Evolutionary conservation across 2,888 invertebrate genomes (phyloP), one percentile per base, ranked within the genome.

Genomic region (Lasioglossum leucozonium): DNA sequence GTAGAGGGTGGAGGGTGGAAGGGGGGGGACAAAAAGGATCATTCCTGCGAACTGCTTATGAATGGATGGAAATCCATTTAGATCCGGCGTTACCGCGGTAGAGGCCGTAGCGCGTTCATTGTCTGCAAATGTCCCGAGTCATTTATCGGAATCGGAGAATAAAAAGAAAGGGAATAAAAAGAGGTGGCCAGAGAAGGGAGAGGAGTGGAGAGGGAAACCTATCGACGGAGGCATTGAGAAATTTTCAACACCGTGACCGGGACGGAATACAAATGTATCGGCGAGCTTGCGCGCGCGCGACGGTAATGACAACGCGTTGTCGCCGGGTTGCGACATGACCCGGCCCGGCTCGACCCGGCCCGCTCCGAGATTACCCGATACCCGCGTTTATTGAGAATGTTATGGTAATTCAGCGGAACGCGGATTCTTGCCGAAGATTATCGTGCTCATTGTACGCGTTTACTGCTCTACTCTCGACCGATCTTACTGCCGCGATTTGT

Each of bases 351-450:
- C 58, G 13, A 16, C 58, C 47, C 67, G 62, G 47, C 58, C 47
- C 67, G 62, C 37, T 18, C 76, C 76, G 62, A 71, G 88, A 88
- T 88, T 72, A 80, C 51, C 80, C 73, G 87, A 88, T 87, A 85
- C 67, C 40, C 6, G 73, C 75, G 75, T 72, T 80, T 80, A 83
- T 72, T 65, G 77, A 34, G 81, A 83, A 75, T 67, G 80, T 81
- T 87, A 82, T 85, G 82, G 81, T 87, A 87, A 88, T 87, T 87
- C 67, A 72, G 37, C 72, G 16, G 58, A 16, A 6, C 18, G 30
- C 40, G 69, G 62, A 30, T 44, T 81, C 76, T 62, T 62, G n/a
- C 30, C 71, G 67, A 22, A 77, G 81, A 88, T 88, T 88, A 73
- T 79, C 81, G 55, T n/a, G 34, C 58, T 83, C 75, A 58, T 83